Evolutionary conservation across 2,113 vertebrate species (phyloP).

Genomic region (Acrocephalus kingi): DNA sequence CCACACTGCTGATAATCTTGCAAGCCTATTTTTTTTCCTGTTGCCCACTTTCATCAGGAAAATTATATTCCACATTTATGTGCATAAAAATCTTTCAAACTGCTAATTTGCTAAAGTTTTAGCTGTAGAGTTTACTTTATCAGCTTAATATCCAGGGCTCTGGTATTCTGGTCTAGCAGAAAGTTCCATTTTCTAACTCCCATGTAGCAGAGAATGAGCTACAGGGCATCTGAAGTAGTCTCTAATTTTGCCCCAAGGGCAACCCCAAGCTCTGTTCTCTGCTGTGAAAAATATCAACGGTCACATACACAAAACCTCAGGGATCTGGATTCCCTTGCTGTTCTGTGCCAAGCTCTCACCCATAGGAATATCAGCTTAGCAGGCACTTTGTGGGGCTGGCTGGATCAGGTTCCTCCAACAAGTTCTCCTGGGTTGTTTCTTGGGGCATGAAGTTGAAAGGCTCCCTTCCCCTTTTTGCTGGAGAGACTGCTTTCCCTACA

Average conservation of each 20-base stretch:
- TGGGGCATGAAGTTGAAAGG: not conserved
- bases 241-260: not conserved
- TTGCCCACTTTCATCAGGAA: not conserved
- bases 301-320: not conserved
- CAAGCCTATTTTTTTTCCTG: not conserved
- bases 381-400: not conserved
- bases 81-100: not conserved
- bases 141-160: not conserved
- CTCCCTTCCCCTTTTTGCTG: not conserved
- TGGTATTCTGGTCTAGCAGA: not conserved
- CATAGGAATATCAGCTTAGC: not conserved
- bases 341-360: not conserved
- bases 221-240: not conserved
- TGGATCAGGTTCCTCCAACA: not conserved
- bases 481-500: not conserved
- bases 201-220: not conserved
- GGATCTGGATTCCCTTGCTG: not conserved
- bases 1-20: not conserved
- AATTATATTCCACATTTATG: not conserved
- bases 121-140: not conserved
- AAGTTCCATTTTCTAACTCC: not conserved
- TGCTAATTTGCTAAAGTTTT: not conserved
- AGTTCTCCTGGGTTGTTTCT: not conserved
- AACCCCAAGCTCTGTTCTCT: not conserved
- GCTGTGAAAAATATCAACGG: fast-evolving